Percentiles rank a stretch among this genome's conserved stretches.
These are phyloP conservation scores for Oophaga pumilio DNA, from an alignment of 2,113 vertebrate species.

Conservation along the genomic window DNA sequence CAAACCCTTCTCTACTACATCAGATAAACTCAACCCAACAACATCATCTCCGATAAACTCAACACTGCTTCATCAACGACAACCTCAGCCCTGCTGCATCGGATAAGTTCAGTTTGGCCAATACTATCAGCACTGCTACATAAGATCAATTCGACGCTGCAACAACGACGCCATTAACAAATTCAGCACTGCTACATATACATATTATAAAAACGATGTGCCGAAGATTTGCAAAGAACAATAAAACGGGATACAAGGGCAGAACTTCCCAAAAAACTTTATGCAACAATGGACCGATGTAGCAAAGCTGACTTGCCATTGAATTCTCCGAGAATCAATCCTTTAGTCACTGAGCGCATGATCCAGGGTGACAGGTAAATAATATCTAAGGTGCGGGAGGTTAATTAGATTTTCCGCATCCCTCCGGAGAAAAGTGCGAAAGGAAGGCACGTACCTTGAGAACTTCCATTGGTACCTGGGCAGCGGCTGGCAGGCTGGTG, in stretches of 20 bases:
- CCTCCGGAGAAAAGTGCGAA: background rate
- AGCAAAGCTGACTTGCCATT: background rate
- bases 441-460: slow-evolving; percentile 80
- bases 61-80: no score
- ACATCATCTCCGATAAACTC: no score
- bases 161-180: background rate
- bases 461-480: slow-evolving; percentile 92
- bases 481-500: slow-evolving; percentile 75
- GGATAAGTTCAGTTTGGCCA: background rate
- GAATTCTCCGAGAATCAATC: background rate
- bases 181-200: background rate
- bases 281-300: background rate
- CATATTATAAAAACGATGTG: background rate
- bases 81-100: background rate
- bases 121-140: no score
- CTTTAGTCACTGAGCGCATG: background rate
- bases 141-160: background rate
- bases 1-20: background rate
- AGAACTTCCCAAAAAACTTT: background rate
- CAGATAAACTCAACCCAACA: no score
- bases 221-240: background rate
- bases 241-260: no score
- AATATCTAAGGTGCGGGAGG: background rate
- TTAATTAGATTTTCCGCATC: background rate
- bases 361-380: background rate